Evolutionary conservation across 2,113 vertebrate genomes (phyloP).

Genomic region (Calyptommatus sinebrachiatus): DNA sequence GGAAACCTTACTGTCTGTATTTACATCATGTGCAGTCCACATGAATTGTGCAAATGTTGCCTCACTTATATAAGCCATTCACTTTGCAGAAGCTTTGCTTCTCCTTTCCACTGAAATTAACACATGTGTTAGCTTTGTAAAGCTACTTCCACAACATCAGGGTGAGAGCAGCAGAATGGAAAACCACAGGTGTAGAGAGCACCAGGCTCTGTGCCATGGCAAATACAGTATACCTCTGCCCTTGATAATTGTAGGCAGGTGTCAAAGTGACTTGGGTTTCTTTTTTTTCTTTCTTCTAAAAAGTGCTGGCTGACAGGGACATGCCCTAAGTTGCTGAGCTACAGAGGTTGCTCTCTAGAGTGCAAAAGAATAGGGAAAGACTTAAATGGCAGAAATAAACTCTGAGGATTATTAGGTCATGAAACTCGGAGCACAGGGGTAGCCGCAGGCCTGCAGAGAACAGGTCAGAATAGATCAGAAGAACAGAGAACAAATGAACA

Average conservation of each 20-base stretch:
- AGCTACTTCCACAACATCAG: conserved; percentile 36
- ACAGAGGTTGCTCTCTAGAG: conserved; percentile 19
- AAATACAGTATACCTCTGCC: conserved; percentile 33
- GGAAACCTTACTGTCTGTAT: too few species aligned
- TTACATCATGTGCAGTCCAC: too few species aligned
- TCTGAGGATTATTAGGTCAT: conserved; percentile 17
- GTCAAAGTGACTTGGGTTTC: conserved; percentile 50
- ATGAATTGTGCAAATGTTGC: too few species aligned
- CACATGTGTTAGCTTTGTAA: not conserved
- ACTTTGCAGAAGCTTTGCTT: not conserved
- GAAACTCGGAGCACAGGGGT: conserved; percentile 18
- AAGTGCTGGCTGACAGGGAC: not conserved
- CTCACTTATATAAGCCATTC: not conserved
- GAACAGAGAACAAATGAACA: not conserved
- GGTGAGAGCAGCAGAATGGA: conserved; percentile 21
- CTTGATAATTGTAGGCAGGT: not conserved
- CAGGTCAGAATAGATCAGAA: too few species aligned
- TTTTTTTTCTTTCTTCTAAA: not conserved
- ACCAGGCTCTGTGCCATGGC: conserved; percentile 47
- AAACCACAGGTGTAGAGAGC: conserved; percentile 38
- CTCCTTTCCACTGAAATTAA: not conserved
- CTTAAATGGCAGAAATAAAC: conserved; percentile 15
- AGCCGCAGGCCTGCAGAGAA: not conserved
- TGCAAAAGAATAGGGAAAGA: conserved; percentile 42
- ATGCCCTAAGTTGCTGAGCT: conserved; percentile 21